Evolutionary conservation across 2,797 vertebrate genomes (phyloP), one percentile per base, ranked within the genome.

Genomic region (Sebastes iracundus): DNA sequence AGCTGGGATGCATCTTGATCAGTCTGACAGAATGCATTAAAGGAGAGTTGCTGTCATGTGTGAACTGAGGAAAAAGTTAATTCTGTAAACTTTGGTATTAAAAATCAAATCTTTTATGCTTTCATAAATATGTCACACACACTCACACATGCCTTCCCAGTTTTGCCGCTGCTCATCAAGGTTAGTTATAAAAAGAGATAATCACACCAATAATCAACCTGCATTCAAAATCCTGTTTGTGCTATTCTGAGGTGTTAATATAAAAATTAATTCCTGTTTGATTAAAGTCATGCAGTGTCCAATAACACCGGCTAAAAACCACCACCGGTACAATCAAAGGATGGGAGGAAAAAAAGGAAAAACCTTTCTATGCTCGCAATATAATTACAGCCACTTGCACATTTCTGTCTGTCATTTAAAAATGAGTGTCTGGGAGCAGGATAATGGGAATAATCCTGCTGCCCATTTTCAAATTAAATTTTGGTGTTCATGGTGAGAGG

Each of bases 391-490:
- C 80, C 69, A 77, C 86, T 88, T 86, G 69, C 83, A 83, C 53
- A 90, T 92, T 93, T 88, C 76, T 81, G 85, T 71, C 77, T 85
- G 87, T 80, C 92, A 90, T 90, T 93, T 92, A 83, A 92, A 92
- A 90, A 89, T 83, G 83, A 92, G 81, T 81, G 82, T 89, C 84
- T 89, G 81, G 82, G 77, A 88, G 85, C 81, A 72, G 71, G 76
- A 91, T 92, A 93, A 95, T 91, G 85, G 86, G 89, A 93, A 93
- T 93, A 87, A 92, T 94, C 90, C 82, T 38, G 82, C 91, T 89
- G 82, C 86, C 89, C 76, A 80, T 91, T 94, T 94, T 93, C 77
- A 95, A 93, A 93, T 95, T 91, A 90, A 93, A 89, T 92, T 76
- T 80, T 49, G 77, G 85, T 77, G 74, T 92, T 93, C 81, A 49